These are phyloP conservation scores for Morelia viridis DNA, from an alignment of 2,797 vertebrate species.

Conservation along the genomic window DNA sequence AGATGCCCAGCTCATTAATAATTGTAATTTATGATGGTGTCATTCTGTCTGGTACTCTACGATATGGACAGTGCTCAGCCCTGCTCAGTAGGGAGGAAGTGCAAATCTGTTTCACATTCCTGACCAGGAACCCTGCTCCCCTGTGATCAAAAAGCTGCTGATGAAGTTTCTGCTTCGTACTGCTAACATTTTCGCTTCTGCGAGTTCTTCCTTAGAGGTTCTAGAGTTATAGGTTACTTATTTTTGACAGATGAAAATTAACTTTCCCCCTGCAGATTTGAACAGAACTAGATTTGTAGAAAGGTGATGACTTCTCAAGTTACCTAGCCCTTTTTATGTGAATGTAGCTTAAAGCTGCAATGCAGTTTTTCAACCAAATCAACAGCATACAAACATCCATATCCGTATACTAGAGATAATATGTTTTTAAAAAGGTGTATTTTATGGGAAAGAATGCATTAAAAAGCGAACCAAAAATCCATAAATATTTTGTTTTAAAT, in stretches of 20 bases:
- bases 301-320: neutral
- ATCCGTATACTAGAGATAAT: neutral
- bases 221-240: neutral
- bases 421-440: neutral
- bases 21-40: neutral
- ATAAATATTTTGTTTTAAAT: neutral
- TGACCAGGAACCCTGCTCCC: neutral
- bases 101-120: neutral
- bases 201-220: neutral
- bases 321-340: neutral
- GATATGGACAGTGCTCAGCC: neutral
- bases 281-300: neutral
- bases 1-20: constrained; percentile 1
- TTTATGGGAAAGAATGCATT: neutral
- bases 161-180: neutral
- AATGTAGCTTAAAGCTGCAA: neutral
- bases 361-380: neutral
- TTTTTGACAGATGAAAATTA: neutral
- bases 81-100: neutral
- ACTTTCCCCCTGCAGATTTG: neutral
- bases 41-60: neutral
- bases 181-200: neutral
- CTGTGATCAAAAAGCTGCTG: neutral
- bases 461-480: neutral
- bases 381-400: neutral